Evolutionary conservation across 2,888 invertebrate species (phyloP), one percentile per base, ranked within the genome.

Genomic region (Gari tellinella): DNA sequence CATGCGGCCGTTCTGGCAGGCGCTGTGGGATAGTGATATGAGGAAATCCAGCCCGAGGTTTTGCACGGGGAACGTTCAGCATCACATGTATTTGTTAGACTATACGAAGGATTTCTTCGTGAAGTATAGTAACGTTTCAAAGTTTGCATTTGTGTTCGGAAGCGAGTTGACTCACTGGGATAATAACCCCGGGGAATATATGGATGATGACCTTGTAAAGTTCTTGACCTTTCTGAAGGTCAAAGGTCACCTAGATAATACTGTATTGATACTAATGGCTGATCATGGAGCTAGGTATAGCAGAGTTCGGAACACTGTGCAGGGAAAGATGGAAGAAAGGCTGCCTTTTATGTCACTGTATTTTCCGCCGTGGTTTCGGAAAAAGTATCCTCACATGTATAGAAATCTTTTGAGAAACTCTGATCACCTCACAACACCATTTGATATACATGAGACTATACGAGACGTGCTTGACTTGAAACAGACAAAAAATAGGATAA

Each of bases 1-100:
- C 72, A 90, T 90, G 90, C 82, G 91, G 7, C 88, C 88, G 10
- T 90, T 91, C 64, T 91, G 89, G 89, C 86, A 86, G 58, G 82
- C 86, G 21, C 60, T 84, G 41, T 81, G 81, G 83, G 81, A 84
- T 12, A 85, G 82, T 0, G 67, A 70, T 10, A 41, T 88, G 8
- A 72, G 81, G 5, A 58, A 60, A 17, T 62, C 69, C 12, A 86
- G 86, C 62, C 73, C 76, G 8, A 43, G 72, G 25, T 88, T 62
- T 56, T 90, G 90, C 64, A 84, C 89, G 0, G 90, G 90, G 5
- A 68, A 73, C 26, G 75, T 63, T n/a, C 86, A 87, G 0, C 83
- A 88, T 69, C 89, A 90, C 61, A 73, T 75, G 45, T 88, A 81
- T 70, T 78, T 86, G 56, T 66, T 91, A 14, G 80, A 89, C 23